Conservation (phyloP, 2,888 invertebrate genomes). For the Ochropleura plecta region DNA sequence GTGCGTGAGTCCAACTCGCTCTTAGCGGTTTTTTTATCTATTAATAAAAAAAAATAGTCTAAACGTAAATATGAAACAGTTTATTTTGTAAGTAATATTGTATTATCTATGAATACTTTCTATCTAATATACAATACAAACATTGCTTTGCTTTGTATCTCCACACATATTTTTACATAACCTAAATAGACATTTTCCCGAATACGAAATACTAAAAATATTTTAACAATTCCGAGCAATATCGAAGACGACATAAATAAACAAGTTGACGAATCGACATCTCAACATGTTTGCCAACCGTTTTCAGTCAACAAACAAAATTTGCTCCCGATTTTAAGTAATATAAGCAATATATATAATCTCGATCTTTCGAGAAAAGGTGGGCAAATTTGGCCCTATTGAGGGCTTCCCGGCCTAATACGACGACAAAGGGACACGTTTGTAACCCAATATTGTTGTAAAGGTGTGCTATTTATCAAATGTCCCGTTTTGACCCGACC, state of each 20-base stretch:
- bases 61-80: neutral
- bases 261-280: constrained; percentile 55
- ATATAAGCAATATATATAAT: constrained; percentile 74
- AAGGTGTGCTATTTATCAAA: constrained; percentile 79
- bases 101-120: neutral
- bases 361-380: constrained; percentile 68
- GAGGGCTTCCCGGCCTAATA: constrained; percentile 75
- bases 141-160: constrained; percentile 17
- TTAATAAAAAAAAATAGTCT: neutral
- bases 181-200: constrained; percentile 37
- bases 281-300: constrained; percentile 34
- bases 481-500: constrained; percentile 71
- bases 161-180: constrained; percentile 18
- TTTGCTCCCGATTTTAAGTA: constrained; percentile 73
- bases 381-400: constrained; percentile 76
- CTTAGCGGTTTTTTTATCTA: no score
- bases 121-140: constrained; percentile 18
- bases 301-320: constrained; percentile 69
- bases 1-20: no score
- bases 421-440: constrained; percentile 79
- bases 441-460: constrained; percentile 82
- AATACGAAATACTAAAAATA: constrained; percentile 34
- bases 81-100: constrained; percentile 2
- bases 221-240: constrained; percentile 49
- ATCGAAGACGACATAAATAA: constrained; percentile 43